Evolutionary conservation across 2,113 vertebrate species (phyloP).

Genomic region (Phalacrocorax aristotelis): DNA sequence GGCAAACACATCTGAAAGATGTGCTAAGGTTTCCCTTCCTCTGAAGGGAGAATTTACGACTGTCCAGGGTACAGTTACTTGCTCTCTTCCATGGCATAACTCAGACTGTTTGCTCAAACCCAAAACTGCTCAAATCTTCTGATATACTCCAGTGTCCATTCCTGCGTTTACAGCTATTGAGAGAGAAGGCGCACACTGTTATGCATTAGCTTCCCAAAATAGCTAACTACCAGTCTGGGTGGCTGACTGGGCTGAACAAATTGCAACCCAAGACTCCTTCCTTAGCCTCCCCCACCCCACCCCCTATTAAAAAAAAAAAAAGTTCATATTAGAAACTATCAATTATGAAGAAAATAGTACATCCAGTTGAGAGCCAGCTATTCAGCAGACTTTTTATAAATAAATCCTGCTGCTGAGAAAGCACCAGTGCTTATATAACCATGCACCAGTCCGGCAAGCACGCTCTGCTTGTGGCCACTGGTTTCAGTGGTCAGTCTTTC

Average conservation of each 20-base stretch:
- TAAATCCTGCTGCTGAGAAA: background rate
- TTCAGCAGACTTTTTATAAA: background rate
- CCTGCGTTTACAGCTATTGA: background rate
- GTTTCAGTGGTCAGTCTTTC: background rate
- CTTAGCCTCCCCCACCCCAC: background rate
- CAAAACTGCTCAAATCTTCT: background rate
- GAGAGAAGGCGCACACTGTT: background rate
- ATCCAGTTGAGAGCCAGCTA: background rate
- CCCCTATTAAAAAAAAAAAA: background rate
- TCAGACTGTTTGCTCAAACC: background rate
- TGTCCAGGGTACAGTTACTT: background rate
- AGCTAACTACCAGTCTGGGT: constrained; percentile 7
- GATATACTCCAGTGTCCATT: background rate
- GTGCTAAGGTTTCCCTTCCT: background rate
- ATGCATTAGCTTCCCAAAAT: constrained; percentile 31
- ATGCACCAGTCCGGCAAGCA: background rate
- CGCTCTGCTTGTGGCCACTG: background rate
- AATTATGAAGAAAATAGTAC: background rate
- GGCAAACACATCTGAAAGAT: background rate
- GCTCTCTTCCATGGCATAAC: background rate
- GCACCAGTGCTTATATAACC: background rate
- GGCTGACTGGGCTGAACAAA: background rate
- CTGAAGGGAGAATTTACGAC: background rate
- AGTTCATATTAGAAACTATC: background rate
- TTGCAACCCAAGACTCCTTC: background rate